These are phyloP conservation scores for Maconellicoccus hirsutus DNA, from an alignment of 1,140 invertebrate species.

Conservation along the genomic window DNA sequence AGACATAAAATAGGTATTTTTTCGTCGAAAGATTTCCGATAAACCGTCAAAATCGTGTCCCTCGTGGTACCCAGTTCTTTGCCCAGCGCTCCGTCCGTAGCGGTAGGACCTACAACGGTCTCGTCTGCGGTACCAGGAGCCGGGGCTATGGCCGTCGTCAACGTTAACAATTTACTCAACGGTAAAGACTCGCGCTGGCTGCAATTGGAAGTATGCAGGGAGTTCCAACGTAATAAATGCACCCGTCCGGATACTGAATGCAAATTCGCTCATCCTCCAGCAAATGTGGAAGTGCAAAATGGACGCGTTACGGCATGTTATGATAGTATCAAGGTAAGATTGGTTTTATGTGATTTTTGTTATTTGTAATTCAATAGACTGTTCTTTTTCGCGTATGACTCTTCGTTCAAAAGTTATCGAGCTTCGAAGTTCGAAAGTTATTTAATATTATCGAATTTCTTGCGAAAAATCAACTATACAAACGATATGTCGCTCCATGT, in stretches of 20 bases:
- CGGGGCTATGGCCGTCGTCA: conserved; percentile 73
- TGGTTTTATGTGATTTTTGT: background rate
- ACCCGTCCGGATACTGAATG: conserved; percentile 96
- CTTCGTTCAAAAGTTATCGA: no score
- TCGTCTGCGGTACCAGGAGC: conserved; percentile 19
- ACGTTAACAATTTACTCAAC: conserved; percentile 92
- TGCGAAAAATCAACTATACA: no score
- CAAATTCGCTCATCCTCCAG: conserved; percentile 99
- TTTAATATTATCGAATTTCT: no score
- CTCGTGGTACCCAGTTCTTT: conserved; percentile 18
- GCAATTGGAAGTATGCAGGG: conserved; percentile 97
- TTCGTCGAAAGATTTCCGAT: background rate
- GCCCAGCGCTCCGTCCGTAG: conserved; percentile 19
- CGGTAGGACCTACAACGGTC: conserved; percentile 17
- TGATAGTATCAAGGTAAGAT: conserved; percentile 98
- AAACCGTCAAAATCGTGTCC: conserved; percentile 21
- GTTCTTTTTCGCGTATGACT: no score
- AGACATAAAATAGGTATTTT: no score
- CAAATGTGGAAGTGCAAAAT: conserved; percentile 99
- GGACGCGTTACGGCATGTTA: conserved; percentile 99
- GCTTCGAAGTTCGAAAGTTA: no score
- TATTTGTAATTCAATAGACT: no score
- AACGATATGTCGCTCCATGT: no score
- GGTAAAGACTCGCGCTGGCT: conserved; percentile 99
- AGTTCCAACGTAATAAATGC: conserved; percentile 99